These are phyloP conservation scores for Epinotia demarniana DNA, from an alignment of 2,888 invertebrate genomes.

Conservation along the genomic window DNA sequence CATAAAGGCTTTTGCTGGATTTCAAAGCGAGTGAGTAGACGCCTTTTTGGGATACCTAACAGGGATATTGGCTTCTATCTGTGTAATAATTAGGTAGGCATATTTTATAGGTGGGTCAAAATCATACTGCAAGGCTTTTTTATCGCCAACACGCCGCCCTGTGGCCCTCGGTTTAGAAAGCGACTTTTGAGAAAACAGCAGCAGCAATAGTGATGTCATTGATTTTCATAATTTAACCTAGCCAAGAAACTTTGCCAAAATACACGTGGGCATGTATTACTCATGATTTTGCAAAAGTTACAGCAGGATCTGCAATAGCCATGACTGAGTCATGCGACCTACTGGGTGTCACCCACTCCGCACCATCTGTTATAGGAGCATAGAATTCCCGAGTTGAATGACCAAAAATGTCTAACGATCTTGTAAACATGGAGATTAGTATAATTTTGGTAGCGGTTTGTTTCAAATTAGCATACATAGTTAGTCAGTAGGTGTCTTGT, in stretches of 20 bases:
- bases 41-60: no score
- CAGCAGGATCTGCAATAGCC: conserved; percentile 55
- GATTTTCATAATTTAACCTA: background rate
- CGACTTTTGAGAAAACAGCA: no score
- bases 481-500: no score
- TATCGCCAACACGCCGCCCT: no score
- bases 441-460: conserved; percentile 34
- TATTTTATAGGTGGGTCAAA: no score
- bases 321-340: conserved; percentile 57
- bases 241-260: conserved; percentile 1
- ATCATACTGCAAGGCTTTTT: no score
- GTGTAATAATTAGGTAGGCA: no score
- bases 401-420: conserved; percentile 38
- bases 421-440: conserved; percentile 36
- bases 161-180: no score
- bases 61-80: no score
- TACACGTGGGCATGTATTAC: conserved; percentile 60
- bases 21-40: no score
- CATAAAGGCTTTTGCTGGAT: no score
- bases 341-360: conserved; percentile 57
- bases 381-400: conserved; percentile 27
- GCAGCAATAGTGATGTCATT: background rate
- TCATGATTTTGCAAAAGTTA: conserved; percentile 58
- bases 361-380: conserved; percentile 38
- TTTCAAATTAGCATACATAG: conserved; percentile 22